A percentile compares a stretch with the other conserved stretches of the same genome.
phyloP scores from a whole-genome alignment of 1,140 invertebrate genomes.

The Palaemon carinicauda region DNA sequence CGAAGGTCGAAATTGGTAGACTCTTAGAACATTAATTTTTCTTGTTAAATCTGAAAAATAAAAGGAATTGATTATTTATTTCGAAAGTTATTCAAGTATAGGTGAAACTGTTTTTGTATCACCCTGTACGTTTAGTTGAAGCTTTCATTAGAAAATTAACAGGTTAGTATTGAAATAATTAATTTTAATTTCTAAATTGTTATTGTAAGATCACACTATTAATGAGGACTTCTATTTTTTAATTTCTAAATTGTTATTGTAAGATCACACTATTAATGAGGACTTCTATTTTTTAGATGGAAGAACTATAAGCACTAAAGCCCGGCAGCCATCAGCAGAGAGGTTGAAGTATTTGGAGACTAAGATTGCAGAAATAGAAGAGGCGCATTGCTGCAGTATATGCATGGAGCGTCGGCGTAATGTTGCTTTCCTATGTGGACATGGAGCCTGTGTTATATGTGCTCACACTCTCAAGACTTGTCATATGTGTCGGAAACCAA shows the following conservation, averaged over 20 bases:
- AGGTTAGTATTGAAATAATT: too few species aligned
- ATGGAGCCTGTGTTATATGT: conserved; percentile 84
- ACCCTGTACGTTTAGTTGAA: too few species aligned
- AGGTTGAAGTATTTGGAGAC: conserved; percentile 80
- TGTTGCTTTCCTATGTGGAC: conserved; percentile 88
- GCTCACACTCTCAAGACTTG: conserved; percentile 83
- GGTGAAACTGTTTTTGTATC: too few species aligned
- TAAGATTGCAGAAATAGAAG: conserved; percentile 88
- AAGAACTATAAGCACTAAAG: conserved; percentile 66
- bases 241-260: neutral
- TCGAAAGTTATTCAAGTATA: too few species aligned
- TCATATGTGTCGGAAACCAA: conserved; percentile 91
- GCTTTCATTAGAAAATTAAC: too few species aligned
- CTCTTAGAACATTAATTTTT: too few species aligned
- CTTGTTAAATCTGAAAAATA: too few species aligned
- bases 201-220: neutral
- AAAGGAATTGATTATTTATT: too few species aligned
- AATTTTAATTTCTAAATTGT: neutral
- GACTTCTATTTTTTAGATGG: conserved; percentile 64
- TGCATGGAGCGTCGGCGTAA: conserved; percentile 76
- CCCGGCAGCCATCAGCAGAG: conserved; percentile 65
- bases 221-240: neutral
- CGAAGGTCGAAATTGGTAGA: too few species aligned
- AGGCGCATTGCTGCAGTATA: conserved; percentile 77
- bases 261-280: neutral